Conservation (phyloP, 2,797 vertebrate genomes). For the Pseudotriccus pelzelni region DNA sequence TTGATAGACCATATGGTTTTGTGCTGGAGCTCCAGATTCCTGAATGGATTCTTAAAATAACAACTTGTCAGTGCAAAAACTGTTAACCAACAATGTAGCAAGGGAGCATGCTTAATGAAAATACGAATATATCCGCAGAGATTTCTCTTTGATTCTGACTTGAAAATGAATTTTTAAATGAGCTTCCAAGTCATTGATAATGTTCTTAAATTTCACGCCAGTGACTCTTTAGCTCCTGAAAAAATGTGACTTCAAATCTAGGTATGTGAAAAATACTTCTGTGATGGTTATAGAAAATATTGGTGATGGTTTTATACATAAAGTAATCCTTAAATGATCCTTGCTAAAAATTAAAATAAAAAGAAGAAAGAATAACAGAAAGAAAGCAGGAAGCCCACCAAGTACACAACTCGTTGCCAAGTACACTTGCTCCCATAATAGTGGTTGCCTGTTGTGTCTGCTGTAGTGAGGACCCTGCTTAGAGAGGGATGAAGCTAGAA, state of each 20-base stretch:
- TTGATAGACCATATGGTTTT: conserved; percentile 31
- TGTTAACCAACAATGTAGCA: background rate
- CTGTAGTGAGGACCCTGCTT: background rate
- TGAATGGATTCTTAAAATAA: conserved; percentile 53
- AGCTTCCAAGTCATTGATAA: conserved; percentile 45
- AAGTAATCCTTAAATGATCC: background rate
- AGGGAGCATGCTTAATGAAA: conserved; percentile 28
- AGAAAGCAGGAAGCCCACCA: background rate
- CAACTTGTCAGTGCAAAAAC: conserved; percentile 8
- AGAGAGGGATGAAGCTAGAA: background rate
- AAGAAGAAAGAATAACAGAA: background rate
- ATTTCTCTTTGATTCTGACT: conserved; percentile 29
- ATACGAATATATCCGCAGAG: conserved; percentile 19
- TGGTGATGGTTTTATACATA: background rate
- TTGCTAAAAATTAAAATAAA: background rate
- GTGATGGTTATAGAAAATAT: background rate
- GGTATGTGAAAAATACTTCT: conserved; percentile 12
- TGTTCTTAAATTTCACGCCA: conserved; percentile 22
- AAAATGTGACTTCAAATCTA: background rate
- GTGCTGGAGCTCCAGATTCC: conserved; percentile 17
- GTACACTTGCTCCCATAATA: background rate
- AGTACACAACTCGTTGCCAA: background rate
- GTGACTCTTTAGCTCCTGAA: background rate
- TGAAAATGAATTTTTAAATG: conserved; percentile 42
- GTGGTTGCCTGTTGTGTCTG: background rate